Conservation (phyloP, 1,140 invertebrate genomes). For the Gonioctena quinquepunctata region DNA sequence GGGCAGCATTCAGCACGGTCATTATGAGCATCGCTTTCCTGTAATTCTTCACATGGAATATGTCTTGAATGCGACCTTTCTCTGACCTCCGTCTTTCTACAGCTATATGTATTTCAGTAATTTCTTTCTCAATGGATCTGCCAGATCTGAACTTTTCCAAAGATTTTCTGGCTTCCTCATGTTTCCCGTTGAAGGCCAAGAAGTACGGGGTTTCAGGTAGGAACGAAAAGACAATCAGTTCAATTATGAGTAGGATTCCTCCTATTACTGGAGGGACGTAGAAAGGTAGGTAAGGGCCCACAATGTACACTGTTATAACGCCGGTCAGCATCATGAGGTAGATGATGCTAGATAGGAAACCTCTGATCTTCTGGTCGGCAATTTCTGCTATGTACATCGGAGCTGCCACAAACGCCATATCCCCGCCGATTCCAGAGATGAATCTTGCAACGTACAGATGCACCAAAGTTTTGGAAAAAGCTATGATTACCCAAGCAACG, state of each 20-base stretch:
- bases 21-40: slow-evolving; percentile 43
- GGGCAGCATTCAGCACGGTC: slow-evolving; percentile 38
- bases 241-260: slow-evolving; percentile 2
- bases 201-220: slow-evolving; percentile 42
- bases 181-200: slow-evolving; percentile 35
- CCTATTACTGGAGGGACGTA: slow-evolving; percentile 37
- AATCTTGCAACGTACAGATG: slow-evolving; percentile 56
- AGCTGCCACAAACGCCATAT: slow-evolving; percentile 41
- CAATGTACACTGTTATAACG: slow-evolving; percentile 35
- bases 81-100: slow-evolving; percentile 37
- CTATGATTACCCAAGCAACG: slow-evolving; percentile 64
- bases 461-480: slow-evolving; percentile 43
- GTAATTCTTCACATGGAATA: slow-evolving; percentile 41
- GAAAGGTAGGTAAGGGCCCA: slow-evolving; percentile 35
- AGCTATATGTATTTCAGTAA: slow-evolving; percentile 36
- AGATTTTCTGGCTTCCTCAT: slow-evolving; percentile 35
- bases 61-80: slow-evolving; percentile 34
- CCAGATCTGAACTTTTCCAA: slow-evolving; percentile 60
- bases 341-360: slow-evolving; percentile 39
- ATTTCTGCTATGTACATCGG: slow-evolving; percentile 48
- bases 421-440: slow-evolving; percentile 38
- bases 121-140: slow-evolving; percentile 50
- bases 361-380: slow-evolving; percentile 43
- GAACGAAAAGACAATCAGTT: slow-evolving; percentile 18
- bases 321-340: slow-evolving; percentile 42